phyloP scores from a whole-genome alignment of 2,888 invertebrate species.

The Lasioglossum lativentre region DNA sequence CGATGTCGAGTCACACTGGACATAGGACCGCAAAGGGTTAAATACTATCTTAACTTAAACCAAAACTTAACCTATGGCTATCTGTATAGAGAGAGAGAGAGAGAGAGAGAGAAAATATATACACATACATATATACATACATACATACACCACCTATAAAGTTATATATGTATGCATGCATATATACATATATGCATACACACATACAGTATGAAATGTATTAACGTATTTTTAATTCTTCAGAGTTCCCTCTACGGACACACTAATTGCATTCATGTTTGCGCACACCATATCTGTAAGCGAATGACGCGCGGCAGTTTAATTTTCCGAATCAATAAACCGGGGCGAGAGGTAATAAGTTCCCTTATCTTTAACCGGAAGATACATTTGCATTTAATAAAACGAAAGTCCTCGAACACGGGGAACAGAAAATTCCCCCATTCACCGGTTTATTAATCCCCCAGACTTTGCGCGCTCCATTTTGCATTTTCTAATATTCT shows the following conservation, averaged over 20 bases:
- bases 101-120: too few relatives aligned
- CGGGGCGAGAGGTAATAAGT: not conserved
- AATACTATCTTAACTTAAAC: too few relatives aligned
- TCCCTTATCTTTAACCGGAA: not conserved
- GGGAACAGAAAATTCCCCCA: not conserved
- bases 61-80: too few relatives aligned
- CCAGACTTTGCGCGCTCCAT: not conserved
- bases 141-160: too few relatives aligned
- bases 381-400: not conserved
- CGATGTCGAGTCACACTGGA: too few relatives aligned
- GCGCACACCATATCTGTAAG: not conserved
- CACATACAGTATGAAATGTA: not conserved
- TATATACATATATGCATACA: too few relatives aligned
- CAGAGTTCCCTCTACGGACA: not conserved
- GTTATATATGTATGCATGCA: too few relatives aligned
- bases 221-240: not conserved
- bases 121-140: too few relatives aligned
- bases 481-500: not conserved
- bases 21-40: too few relatives aligned
- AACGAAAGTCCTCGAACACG: not conserved
- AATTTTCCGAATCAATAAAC: not conserved
- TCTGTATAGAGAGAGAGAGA: too few relatives aligned
- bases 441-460: constrained; percentile 9
- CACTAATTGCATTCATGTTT: not conserved
- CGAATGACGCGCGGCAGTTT: not conserved